Conservation (phyloP, 2,797 vertebrate genomes). For the Paguma larvata region DNA sequence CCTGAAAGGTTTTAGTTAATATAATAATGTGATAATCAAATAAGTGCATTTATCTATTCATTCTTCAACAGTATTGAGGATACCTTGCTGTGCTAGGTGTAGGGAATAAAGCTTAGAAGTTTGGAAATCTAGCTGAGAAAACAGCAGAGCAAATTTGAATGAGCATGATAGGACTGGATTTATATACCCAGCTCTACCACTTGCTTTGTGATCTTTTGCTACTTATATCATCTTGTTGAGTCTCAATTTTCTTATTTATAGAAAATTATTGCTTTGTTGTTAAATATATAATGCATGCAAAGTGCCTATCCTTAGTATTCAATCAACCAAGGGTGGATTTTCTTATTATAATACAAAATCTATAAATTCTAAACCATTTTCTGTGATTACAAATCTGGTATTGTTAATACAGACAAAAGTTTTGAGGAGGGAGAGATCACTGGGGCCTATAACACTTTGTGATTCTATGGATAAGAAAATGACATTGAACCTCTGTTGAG, state of each 20-base stretch:
- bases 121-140: neutral
- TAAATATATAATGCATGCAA: neutral
- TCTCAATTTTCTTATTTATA: conserved; percentile 6
- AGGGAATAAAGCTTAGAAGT: neutral
- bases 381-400: neutral
- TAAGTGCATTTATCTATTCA: neutral
- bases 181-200: neutral
- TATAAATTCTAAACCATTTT: neutral
- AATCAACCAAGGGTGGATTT: neutral
- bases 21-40: neutral
- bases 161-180: neutral
- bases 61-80: neutral
- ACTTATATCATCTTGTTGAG: neutral
- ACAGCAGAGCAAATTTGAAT: neutral
- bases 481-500: neutral
- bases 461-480: neutral
- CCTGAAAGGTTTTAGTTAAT: neutral
- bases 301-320: neutral
- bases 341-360: neutral
- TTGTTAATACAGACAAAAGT: neutral
- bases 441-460: neutral
- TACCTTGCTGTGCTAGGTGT: neutral
- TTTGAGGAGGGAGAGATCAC: neutral
- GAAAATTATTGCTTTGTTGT: conserved; percentile 26
- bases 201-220: neutral